Evolutionary conservation across 2,888 invertebrate species (phyloP), one percentile per base, ranked within the genome.

Genomic region (Amblyjoppa proteus): DNA sequence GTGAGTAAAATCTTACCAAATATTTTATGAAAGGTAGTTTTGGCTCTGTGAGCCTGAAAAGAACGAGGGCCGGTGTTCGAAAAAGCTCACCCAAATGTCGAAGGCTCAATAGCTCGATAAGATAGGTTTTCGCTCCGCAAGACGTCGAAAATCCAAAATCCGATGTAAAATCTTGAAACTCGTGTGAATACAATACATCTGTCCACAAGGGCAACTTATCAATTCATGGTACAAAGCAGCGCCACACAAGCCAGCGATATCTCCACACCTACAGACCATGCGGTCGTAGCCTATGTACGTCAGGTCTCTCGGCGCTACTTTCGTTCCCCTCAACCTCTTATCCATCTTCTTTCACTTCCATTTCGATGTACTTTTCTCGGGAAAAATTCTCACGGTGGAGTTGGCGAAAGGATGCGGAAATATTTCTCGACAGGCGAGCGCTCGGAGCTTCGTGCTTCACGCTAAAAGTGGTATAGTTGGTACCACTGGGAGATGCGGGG

Each of bases 341-440:
- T 66, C 69, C 73, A 70, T 64, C 64, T 76, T 66, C 61, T 75
- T 73, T 31, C 25, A 64, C 69, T 69, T 79, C 45, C 20, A 53
- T 64, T 74, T 81, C 38, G 31, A 64, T 64, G 64, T 49, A 68
- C 71, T 76, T 81, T 76, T 64, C 61, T 45, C 64, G 56, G 38
- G 49, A 25, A 64, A 64, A 74, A 79, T 71, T 28, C 75, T 83
- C 70, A 75, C 61, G 74, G 64, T 51, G 53, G 74, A 83, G 61
- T 71, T 79, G 64, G 45, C 45, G 45, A 56, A 51, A 70, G 58
- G 56, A 75, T 45, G 78, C 70, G 64, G 73, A 78, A 78, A 85
- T 85, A 66, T 79, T 82, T 85, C 70, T 85, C 70, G 79, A 79
- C 85, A 76, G 82, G 75, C 73, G 45, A 34, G 66, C 38, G 66